phyloP scores from a whole-genome alignment of 1,140 invertebrate genomes.

The Homalodisca vitripennis region DNA sequence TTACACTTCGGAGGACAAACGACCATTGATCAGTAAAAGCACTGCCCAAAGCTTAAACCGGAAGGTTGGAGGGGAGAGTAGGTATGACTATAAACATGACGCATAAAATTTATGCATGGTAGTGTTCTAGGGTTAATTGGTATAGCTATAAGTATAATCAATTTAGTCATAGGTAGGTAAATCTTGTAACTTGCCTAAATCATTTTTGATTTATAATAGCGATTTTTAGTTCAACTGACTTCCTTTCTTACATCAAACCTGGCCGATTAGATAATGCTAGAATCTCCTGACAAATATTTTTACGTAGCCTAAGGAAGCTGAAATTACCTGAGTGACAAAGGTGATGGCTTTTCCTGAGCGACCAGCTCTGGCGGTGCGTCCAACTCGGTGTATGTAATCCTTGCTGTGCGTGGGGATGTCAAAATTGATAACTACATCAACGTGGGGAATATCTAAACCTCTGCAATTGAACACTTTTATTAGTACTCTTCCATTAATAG shows the following conservation, averaged over 20 bases:
- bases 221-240: conserved; percentile 75
- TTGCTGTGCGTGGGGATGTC: conserved; percentile 89
- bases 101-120: too few relatives aligned
- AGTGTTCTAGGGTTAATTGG: too few relatives aligned
- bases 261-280: conserved; percentile 93
- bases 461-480: too few relatives aligned
- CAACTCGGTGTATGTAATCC: conserved; percentile 91
- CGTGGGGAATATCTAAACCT: conserved; percentile 97
- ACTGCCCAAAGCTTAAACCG: too few relatives aligned
- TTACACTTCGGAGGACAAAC: too few relatives aligned
- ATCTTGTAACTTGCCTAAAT: too few relatives aligned
- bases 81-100: too few relatives aligned
- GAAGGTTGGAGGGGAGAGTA: too few relatives aligned
- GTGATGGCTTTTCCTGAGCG: conserved; percentile 87
- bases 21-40: too few relatives aligned
- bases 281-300: conserved; percentile 96
- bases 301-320: conserved; percentile 96
- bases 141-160: too few relatives aligned
- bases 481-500: too few relatives aligned
- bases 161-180: too few relatives aligned
- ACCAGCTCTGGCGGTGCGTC: conserved; percentile 79
- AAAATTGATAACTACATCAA: conserved; percentile 95
- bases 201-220: neutral
- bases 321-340: conserved; percentile 89
- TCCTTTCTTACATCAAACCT: conserved; percentile 79